phyloP scores from a whole-genome alignment of 2,113 vertebrate genomes.

The Salvelinus fontinalis region DNA sequence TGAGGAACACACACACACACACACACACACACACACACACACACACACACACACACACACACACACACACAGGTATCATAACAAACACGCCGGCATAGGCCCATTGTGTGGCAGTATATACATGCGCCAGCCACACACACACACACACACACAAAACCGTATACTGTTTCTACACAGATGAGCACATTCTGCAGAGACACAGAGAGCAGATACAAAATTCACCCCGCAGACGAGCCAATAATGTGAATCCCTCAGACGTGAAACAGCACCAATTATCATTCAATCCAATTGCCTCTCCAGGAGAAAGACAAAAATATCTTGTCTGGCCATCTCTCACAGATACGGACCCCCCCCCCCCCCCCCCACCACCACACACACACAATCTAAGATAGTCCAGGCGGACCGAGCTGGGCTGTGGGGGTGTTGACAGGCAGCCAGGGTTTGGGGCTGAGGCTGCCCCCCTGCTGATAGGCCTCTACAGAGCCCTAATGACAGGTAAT shows the following conservation, averaged over 20 bases:
- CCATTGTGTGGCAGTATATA: no score
- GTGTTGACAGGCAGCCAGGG: constrained; percentile 60
- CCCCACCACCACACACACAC: constrained; percentile 1
- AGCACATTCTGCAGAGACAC: no score
- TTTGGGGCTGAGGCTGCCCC: constrained; percentile 28
- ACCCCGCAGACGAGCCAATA: no score
- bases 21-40: neutral
- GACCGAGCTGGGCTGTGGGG: neutral
- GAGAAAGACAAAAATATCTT: constrained; percentile 1
- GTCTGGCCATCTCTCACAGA: constrained; percentile 21
- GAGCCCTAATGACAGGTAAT: constrained; percentile 75
- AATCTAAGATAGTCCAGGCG: constrained; percentile 14
- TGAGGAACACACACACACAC: neutral
- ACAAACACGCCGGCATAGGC: no score
- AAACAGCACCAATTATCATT: no score
- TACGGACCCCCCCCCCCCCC: neutral
- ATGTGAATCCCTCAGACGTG: no score
- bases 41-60: constrained; percentile 1
- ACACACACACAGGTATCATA: neutral
- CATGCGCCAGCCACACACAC: no score
- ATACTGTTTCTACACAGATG: no score
- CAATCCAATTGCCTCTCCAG: constrained; percentile 10
- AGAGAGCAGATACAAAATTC: no score
- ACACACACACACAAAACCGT: no score
- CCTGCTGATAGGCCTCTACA: constrained; percentile 74